Percentiles rank a stretch among this genome's conserved stretches.
Conservation (phyloP, 2,888 invertebrate species). For the Torymus auratus region DNA sequence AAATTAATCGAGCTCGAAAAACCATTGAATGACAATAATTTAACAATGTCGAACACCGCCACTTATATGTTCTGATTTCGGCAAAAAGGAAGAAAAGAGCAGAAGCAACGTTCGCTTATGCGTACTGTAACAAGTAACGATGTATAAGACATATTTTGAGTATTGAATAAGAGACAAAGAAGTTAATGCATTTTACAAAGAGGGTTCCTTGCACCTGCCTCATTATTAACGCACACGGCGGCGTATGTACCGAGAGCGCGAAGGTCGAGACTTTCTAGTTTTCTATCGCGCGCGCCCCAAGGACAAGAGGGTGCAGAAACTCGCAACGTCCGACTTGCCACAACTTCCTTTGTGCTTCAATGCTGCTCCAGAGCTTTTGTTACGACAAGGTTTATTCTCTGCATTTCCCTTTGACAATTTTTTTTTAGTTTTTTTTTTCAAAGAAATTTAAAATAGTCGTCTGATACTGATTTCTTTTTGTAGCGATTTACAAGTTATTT, state of each 20-base stretch:
- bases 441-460: too few relatives aligned
- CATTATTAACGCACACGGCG: constrained; percentile 41
- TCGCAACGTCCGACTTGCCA: constrained; percentile 5
- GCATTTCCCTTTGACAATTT: background rate
- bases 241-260: constrained; percentile 15
- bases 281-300: constrained; percentile 12
- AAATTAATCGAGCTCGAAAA: constrained; percentile 6
- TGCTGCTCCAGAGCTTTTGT: constrained; percentile 25
- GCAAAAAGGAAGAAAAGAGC: background rate
- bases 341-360: constrained; percentile 6
- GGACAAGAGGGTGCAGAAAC: constrained; percentile 5
- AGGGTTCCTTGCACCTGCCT: constrained; percentile 37
- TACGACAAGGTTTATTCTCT: background rate
- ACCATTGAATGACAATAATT: constrained; percentile 42
- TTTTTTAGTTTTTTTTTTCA: constrained; percentile 9
- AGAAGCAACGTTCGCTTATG: constrained; percentile 8
- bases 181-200: constrained; percentile 33
- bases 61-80: constrained; percentile 17
- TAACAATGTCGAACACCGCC: constrained; percentile 7
- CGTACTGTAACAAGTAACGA: constrained; percentile 12
- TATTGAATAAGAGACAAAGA: constrained; percentile 36
- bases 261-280: constrained; percentile 42
- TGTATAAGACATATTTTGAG: constrained; percentile 38
- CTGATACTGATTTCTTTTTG: too few relatives aligned
- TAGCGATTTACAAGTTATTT: too few relatives aligned